Base-by-base conservation (phyloP, 2,888 invertebrate genomes). In the Ptilodon capucinus region DNA sequence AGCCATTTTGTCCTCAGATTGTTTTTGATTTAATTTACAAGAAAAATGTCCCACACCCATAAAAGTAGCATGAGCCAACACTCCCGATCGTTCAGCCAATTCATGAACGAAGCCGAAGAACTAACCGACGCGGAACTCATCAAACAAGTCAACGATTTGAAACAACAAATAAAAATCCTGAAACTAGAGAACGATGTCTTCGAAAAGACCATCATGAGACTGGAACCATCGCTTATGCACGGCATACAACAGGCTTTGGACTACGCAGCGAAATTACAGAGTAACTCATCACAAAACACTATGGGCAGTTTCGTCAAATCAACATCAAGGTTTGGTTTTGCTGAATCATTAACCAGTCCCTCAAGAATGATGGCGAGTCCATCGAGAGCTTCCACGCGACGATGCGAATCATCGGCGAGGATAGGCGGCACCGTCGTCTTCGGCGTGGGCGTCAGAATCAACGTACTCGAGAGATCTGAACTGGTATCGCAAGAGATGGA, bases 171-270 rank as follows among this genome's bases (percentile, higher is more conserved):
- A 4, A 79, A 69, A 46, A 48, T 88, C 2, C 44, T 92, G 7
- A 59, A 57, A 0, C 54, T 92, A 0, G 93, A 93, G 60, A 93
- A 93, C 49, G 92, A 92, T 43, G 76, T 93, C 14, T 76, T 92
- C 8, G 92, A 92, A 54, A 81, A 75, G 11, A 86, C 87, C 2
- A 83, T 93, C 0, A 59, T 69, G 54, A 82, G 92, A 34, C 50
- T 89, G 4, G 91, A 92, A 25, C 92, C 92, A 0, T 42, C 82
- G 0, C 51, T 89, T 7, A 79, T 92, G 71, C 74, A 80, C 43
- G 89, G 93, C 43, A 76, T 92, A n/a, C 78, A 83, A 32, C 86
- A 86, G 41, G 86, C 87, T 0, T 43, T 84, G 17, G 88, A 91
- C 0, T 86, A 86, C 49, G 86, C 87, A 0, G 64, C 57, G 1